phyloP scores from a whole-genome alignment of 1,140 invertebrate genomes.

The Xylocopa sonorina region DNA sequence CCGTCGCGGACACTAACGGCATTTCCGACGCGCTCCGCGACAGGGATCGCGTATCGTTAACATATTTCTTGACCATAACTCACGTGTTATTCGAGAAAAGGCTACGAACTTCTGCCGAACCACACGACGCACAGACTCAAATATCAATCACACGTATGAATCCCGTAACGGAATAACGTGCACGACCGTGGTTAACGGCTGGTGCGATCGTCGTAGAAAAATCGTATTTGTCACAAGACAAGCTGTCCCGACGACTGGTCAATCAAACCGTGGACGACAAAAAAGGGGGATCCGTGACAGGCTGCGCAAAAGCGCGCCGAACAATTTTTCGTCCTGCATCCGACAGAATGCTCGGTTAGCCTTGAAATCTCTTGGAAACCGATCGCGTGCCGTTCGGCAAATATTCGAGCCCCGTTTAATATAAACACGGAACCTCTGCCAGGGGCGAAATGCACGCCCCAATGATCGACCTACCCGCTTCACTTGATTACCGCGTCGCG shows the following conservation, averaged over 20 bases:
- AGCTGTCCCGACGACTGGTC: conserved; percentile 27
- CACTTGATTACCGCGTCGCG: conserved; percentile 44
- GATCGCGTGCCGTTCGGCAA: neutral
- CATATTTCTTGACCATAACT: conserved; percentile 51
- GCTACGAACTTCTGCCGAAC: conserved; percentile 11
- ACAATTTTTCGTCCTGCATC: conserved; percentile 16
- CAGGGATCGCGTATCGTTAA: conserved; percentile 26
- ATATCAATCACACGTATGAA: neutral
- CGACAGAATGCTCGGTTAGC: neutral
- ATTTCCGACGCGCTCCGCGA: conserved; percentile 27
- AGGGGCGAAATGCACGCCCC: conserved; percentile 28
- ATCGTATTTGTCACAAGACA: neutral
- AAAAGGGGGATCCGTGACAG: conserved; percentile 53
- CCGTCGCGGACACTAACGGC: conserved; percentile 29
- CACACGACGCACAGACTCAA: neutral
- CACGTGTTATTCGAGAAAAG: conserved; percentile 54
- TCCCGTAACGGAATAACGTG: neutral
- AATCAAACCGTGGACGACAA: conserved; percentile 35
- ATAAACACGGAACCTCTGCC: neutral
- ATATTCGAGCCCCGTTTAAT: neutral
- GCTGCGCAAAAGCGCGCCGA: conserved; percentile 58
- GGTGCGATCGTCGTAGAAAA: neutral
- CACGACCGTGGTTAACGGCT: too few species aligned
- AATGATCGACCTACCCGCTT: conserved; percentile 44
- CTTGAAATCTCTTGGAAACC: neutral